These are phyloP conservation scores for Notoglanidium macrostoma DNA, from an alignment of 2,797 vertebrate genomes.

Conservation along the genomic window DNA sequence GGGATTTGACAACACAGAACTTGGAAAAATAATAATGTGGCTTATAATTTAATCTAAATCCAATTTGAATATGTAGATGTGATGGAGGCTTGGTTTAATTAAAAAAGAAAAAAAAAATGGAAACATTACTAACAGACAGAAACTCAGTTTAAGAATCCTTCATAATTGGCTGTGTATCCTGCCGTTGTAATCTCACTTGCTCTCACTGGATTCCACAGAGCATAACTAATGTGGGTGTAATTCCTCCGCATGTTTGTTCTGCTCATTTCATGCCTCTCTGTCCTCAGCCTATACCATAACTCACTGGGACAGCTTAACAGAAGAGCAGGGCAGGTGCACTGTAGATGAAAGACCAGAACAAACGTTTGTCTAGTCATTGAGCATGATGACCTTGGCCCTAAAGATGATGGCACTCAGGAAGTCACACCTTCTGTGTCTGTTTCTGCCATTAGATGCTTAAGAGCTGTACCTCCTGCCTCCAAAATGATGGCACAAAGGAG, in stretches of 20 bases:
- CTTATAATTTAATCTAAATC: not conserved
- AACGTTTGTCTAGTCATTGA: slow-evolving; percentile 79
- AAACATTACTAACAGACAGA: not conserved
- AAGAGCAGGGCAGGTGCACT: slow-evolving; percentile 73
- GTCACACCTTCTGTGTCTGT: slow-evolving; percentile 77
- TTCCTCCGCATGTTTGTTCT: slow-evolving; percentile 48
- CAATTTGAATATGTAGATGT: not conserved
- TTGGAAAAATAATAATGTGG: not conserved
- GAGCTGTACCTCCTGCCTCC: slow-evolving; percentile 38
- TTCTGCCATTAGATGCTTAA: slow-evolving; percentile 82
- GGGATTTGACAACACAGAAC: not conserved
- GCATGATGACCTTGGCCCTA: slow-evolving; percentile 69
- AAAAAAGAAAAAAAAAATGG: not conserved
- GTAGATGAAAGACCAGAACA: slow-evolving; percentile 89
- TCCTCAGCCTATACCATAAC: slow-evolving; percentile 74
- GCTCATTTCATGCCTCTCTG: slow-evolving; percentile 49
- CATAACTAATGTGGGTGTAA: slow-evolving; percentile 37
- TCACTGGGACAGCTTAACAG: slow-evolving; percentile 78
- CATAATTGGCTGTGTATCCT: not conserved
- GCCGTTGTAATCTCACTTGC: slow-evolving; percentile 20
- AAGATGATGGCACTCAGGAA: slow-evolving; percentile 80
- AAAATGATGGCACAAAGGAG: slow-evolving; percentile 40
- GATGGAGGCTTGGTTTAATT: not conserved
- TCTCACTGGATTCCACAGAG: slow-evolving; percentile 16
- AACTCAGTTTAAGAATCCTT: not conserved